Conservation (phyloP, 1,140 invertebrate genomes). For the Saxidomus purpurata region DNA sequence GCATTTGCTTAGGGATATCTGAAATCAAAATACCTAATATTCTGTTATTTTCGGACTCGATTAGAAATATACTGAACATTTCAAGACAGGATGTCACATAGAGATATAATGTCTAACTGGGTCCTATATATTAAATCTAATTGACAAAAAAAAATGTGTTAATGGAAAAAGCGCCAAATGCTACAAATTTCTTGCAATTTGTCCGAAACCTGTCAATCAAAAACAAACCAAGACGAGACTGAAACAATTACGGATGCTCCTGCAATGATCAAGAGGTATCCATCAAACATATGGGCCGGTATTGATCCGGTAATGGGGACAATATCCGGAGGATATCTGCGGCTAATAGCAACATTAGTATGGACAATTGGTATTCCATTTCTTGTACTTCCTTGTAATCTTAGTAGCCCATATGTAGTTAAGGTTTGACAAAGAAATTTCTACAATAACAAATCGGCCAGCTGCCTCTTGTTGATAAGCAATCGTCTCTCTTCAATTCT, state of each 20-base stretch:
- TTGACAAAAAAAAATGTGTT: background rate
- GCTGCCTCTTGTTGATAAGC: background rate
- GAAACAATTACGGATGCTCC: background rate
- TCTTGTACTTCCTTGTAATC: background rate
- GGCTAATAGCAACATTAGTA: slow-evolving; percentile 1
- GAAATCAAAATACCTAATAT: no score
- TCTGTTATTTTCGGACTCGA: no score
- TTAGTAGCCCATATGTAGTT: background rate
- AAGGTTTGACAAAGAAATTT: background rate
- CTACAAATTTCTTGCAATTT: background rate
- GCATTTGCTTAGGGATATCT: no score
- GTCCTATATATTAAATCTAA: no score
- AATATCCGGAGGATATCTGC: background rate
- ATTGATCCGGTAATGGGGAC: background rate
- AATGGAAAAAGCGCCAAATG: background rate
- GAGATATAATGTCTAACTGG: no score
- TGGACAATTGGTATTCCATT: background rate
- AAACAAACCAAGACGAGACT: background rate
- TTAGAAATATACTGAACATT: no score
- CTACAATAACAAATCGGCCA: background rate
- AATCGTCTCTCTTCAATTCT: no score
- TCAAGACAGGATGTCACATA: no score
- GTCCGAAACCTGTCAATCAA: slow-evolving; percentile 4
- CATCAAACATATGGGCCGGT: background rate
- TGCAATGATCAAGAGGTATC: background rate